These are phyloP conservation scores for Euzophera pinguis DNA, from an alignment of 2,888 invertebrate genomes.

Conservation along the genomic window DNA sequence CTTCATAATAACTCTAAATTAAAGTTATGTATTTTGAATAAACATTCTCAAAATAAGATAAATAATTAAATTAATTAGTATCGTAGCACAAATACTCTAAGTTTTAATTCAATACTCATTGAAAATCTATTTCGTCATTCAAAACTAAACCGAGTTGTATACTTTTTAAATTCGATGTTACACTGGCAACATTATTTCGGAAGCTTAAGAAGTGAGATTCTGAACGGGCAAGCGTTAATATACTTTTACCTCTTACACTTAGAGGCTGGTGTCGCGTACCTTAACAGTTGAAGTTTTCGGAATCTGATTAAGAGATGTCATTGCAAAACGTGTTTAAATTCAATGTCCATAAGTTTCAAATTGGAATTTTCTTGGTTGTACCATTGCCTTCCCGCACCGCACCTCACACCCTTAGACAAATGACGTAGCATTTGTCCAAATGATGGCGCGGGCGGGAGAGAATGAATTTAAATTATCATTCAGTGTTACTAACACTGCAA, in stretches of 20 bases:
- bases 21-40: conserved; percentile 59
- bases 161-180: conserved; percentile 62
- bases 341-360: conserved; percentile 35
- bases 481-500: conserved; percentile 75
- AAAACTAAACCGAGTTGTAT: conserved; percentile 58
- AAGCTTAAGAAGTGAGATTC: conserved; percentile 68
- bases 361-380: conserved; percentile 28
- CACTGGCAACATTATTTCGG: conserved; percentile 62
- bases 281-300: conserved; percentile 61
- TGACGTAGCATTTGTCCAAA: conserved; percentile 80
- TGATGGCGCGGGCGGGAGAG: conserved; percentile 81
- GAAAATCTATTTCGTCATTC: conserved; percentile 45
- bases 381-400: conserved; percentile 48
- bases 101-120: conserved; percentile 76
- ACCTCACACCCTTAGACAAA: conserved; percentile 72
- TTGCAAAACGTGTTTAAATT: conserved; percentile 42
- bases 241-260: conserved; percentile 41
- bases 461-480: conserved; percentile 82
- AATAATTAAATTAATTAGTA: conserved; percentile 76
- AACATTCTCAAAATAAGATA: conserved; percentile 63
- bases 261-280: conserved; percentile 49
- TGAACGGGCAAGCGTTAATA: conserved; percentile 40
- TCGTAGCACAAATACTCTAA: conserved; percentile 69
- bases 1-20: conserved; percentile 30
- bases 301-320: conserved; percentile 45